Evolutionary conservation across 2,888 invertebrate genomes (phyloP).

Genomic region (Caenorhabditis japonica): DNA sequence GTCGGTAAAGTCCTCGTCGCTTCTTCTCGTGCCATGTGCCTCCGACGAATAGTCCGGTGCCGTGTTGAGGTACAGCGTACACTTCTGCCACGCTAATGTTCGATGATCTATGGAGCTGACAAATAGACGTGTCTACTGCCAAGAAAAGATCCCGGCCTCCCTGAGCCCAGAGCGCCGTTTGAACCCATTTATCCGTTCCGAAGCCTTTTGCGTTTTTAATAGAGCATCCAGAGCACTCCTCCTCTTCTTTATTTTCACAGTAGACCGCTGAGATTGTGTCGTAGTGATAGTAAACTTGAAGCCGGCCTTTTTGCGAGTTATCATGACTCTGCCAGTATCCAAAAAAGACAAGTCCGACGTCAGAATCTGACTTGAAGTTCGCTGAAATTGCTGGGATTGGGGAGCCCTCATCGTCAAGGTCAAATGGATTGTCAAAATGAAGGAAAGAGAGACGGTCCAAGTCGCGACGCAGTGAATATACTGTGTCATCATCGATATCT

Average conservation of each 20-base stretch:
- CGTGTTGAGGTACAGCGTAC: constrained; percentile 53
- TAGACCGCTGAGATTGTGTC: constrained; percentile 51
- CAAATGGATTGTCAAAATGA: constrained; percentile 50
- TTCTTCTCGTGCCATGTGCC: constrained; percentile 64
- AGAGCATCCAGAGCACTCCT: constrained; percentile 38
- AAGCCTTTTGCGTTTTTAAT: constrained; percentile 41
- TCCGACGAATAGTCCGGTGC: constrained; percentile 58
- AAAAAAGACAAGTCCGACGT: constrained; percentile 59
- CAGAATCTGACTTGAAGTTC: constrained; percentile 58
- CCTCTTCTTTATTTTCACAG: constrained; percentile 45
- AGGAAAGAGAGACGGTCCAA: constrained; percentile 58
- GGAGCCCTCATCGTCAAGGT: constrained; percentile 42
- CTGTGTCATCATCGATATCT: constrained; percentile 21
- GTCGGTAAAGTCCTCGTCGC: constrained; percentile 55
- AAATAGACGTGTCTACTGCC: constrained; percentile 44
- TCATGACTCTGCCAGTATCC: constrained; percentile 61
- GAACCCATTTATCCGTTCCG: constrained; percentile 59
- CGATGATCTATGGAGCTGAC: constrained; percentile 25
- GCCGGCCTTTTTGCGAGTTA: constrained; percentile 52
- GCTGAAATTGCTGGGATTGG: constrained; percentile 45
- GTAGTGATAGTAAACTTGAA: constrained; percentile 59
- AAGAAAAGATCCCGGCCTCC: constrained; percentile 41
- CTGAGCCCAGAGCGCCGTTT: constrained; percentile 54
- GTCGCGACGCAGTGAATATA: constrained; percentile 52
- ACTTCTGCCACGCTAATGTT: constrained; percentile 53